Base-by-base conservation (phyloP, 64 coral and sea anemone genomes). In the Dendronephthya gigantea region DNA sequence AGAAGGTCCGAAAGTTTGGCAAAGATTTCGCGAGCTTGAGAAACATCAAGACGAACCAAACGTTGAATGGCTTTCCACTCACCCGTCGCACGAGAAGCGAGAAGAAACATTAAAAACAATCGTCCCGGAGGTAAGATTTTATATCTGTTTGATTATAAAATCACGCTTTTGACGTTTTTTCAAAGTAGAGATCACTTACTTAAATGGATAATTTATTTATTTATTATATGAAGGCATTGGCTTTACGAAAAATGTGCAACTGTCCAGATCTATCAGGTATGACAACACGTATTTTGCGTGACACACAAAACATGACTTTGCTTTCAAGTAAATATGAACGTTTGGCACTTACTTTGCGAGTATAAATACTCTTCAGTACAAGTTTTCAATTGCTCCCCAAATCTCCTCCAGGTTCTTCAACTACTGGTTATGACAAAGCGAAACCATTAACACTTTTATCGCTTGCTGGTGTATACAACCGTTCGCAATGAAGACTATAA, bases 1-100 rank as follows among this genome's bases (percentile, higher is more conserved):
- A 16, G 32, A 79, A 79, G 72, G 72, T 79, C 72, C 72, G 1
- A 79, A 79, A 79, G 72, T 79, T 34, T 79, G 72, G 72, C 72
- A 35, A 29, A 34, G 22, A 36, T 79, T 79, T 35, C 30, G 72
- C 17, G 72, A 79, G 32, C 32, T 35, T 9, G 72, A 79, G 37
- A 39, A 79, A 35, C 32, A 17, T 34, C 32, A 79, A 29, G 8
- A 79, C 13, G 28, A 12, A 17, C 7, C 36, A 4, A 30, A 3
- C 36, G 72, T 79, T 4, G 72, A 79, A 17, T 79, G 72, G 72
- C 29, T 79, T 14, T 79, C 72, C 19, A 79, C 72, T 15, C 72
- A 79, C 17, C 72, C 72, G 4, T 79, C 72, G 9, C 72, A 79
- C 17, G 29, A 79, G 72, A 79, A 79, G 9, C 19, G 72, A 79